Evolutionary conservation across 2,797 vertebrate species (phyloP), one percentile per base, ranked within the genome.

Genomic region (Lophotriccus pileatus): DNA sequence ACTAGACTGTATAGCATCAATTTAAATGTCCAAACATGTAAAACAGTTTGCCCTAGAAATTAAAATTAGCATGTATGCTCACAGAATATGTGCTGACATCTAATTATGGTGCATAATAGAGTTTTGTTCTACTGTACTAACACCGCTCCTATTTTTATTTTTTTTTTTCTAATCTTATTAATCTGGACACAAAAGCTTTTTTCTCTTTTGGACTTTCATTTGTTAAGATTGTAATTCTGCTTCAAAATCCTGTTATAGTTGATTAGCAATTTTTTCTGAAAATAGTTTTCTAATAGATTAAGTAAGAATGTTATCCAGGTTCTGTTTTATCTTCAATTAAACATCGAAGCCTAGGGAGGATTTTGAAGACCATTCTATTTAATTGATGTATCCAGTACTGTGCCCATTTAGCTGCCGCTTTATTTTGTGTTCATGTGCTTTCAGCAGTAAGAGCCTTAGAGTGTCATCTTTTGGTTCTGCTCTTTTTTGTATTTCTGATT

Each of bases 1-100:
- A 36, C 69, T 91, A 63, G 68, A 59, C 55, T 75, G 12, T 36
- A 62, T 81, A 81, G 22, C 53, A 81, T 64, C 82, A 75, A 69
- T 94, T 94, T 93, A 93, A 75, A 69, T 86, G 90, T 84, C 84
- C 50, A 89, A 93, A 78, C 10, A 9, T 87, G 46, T 72, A 47
- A 86, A 94, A 4, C 9, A 47, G 7, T 78, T 93, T 94, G 62
- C 14, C 46, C 69, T 86, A 53, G 73, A 78, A 96, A 80, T 84
- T 75, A 88, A 78, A 95, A 94, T 86, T 63, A 75, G 12, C 30
- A 37, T 69, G 46, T 90, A 64, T 84, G 24, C 66, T 55, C 46
- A 58, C 79, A 87, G 49, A 89, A 89, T 81, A 27, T 58, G 25
- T 89, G 53, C 82, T 90, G 82, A 81, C 30, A 62, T 90, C 53